phyloP scores from a whole-genome alignment of 2,888 invertebrate species.

The Spicauda simplicius region DNA sequence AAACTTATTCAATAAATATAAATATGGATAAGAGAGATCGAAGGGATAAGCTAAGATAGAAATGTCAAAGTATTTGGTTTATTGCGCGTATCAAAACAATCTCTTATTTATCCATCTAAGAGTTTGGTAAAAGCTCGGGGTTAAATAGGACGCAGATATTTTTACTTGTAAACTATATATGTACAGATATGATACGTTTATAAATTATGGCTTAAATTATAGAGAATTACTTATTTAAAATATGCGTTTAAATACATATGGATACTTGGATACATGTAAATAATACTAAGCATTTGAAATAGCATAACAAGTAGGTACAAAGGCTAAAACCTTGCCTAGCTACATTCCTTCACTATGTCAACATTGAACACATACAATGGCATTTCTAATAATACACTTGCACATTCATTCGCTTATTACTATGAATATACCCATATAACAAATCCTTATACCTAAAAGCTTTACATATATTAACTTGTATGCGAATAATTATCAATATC shows the following conservation, averaged over 20 bases:
- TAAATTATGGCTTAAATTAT: neutral
- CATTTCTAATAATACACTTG: conserved; percentile 49
- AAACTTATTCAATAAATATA: no score
- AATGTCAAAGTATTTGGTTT: no score
- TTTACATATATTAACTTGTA: conserved; percentile 3
- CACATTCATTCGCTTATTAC: conserved; percentile 50
- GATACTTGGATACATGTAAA: neutral
- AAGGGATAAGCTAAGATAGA: no score
- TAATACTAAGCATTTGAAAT: conserved; percentile 14
- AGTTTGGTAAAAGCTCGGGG: conserved; percentile 24
- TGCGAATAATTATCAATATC: conserved; percentile 1
- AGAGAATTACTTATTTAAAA: neutral
- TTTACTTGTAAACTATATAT: neutral
- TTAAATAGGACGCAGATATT: conserved; percentile 19
- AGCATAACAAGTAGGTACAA: conserved; percentile 4
- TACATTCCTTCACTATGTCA: conserved; percentile 34
- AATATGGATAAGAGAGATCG: no score
- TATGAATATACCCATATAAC: conserved; percentile 10
- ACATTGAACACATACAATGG: conserved; percentile 73
- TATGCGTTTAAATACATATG: neutral
- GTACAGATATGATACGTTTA: neutral
- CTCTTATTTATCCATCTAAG: neutral
- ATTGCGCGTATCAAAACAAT: neutral
- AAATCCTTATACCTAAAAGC: conserved; percentile 23
- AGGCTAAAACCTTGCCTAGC: conserved; percentile 9